These are phyloP conservation scores for Littorina saxatilis DNA, from an alignment of 1,140 invertebrate species.

Conservation along the genomic window DNA sequence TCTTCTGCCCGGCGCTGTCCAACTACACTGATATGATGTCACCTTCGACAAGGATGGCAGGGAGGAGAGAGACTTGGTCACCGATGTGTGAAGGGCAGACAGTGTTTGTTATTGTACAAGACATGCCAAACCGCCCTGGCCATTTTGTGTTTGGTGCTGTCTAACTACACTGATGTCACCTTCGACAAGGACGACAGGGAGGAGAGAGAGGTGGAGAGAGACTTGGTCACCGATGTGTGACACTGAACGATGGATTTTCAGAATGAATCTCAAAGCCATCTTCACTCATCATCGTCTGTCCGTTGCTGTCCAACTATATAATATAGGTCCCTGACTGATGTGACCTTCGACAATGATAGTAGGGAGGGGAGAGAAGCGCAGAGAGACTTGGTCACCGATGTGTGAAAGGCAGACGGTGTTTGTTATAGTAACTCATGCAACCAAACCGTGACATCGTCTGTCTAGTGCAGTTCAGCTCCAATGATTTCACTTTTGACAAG, in stretches of 20 bases:
- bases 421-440: no score
- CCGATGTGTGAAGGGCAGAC: not conserved
- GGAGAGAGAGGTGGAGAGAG: not conserved
- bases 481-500: no score
- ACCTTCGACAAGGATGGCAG: not conserved
- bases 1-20: not conserved
- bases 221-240: not conserved
- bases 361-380: not conserved
- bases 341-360: not conserved
- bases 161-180: not conserved
- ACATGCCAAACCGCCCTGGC: no score
- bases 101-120: no score
- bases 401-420: no score
- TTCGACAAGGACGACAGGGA: not conserved
- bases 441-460: no score
- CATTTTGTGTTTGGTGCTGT: no score
- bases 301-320: not conserved
- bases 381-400: not conserved
- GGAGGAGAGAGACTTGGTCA: not conserved
- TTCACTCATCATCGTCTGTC: not conserved
- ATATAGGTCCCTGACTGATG: no score
- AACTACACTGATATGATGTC: not conserved
- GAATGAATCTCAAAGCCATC: no score
- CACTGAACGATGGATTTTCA: no score
- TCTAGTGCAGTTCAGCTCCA: no score